Percentiles rank a stretch among this genome's conserved stretches.
These are phyloP conservation scores for Dendrophyllia cribrosa DNA, from an alignment of 64 coral and sea anemone species.

Conservation along the genomic window DNA sequence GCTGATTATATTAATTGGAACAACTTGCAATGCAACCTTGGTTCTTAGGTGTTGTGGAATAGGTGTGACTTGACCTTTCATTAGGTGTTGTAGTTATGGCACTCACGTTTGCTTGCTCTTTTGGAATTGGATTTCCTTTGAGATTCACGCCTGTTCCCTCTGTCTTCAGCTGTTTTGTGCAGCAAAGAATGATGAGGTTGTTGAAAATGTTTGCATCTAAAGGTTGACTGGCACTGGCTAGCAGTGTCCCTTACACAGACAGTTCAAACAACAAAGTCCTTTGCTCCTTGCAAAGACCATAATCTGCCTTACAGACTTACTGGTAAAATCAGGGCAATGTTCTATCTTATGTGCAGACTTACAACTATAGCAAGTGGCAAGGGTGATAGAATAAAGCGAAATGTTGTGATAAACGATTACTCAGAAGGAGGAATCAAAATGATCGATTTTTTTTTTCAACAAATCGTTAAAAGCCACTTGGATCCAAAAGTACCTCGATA, in stretches of 20 bases:
- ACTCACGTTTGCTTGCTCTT: not conserved
- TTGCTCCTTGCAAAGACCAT: constrained; percentile 29
- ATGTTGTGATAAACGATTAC: too few species aligned
- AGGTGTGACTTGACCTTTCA: too few species aligned
- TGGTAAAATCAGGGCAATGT: constrained; percentile 41
- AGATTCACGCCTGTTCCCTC: too few species aligned
- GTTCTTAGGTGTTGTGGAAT: not conserved
- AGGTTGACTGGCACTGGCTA: constrained; percentile 1
- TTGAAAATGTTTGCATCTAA: constrained; percentile 6
- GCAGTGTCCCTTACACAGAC: constrained; percentile 44
- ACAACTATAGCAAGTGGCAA: too few species aligned
- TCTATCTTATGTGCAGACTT: too few species aligned
- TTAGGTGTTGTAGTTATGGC: too few species aligned
- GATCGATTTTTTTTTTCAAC: too few species aligned
- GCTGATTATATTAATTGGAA: not conserved
- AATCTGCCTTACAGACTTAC: constrained; percentile 62
- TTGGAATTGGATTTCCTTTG: too few species aligned
- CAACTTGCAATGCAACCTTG: constrained; percentile 35
- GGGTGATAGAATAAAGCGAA: too few species aligned
- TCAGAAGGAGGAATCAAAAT: too few species aligned
- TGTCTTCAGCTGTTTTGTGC: constrained; percentile 14
- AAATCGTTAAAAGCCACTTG: too few species aligned
- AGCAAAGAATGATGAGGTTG: constrained; percentile 20
- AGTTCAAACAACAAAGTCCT: constrained; percentile 40
- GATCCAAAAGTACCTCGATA: too few species aligned